Evolutionary conservation across 2,113 vertebrate genomes (phyloP), one percentile per base, ranked within the genome.

Genomic region (Callospermophilus lateralis): DNA sequence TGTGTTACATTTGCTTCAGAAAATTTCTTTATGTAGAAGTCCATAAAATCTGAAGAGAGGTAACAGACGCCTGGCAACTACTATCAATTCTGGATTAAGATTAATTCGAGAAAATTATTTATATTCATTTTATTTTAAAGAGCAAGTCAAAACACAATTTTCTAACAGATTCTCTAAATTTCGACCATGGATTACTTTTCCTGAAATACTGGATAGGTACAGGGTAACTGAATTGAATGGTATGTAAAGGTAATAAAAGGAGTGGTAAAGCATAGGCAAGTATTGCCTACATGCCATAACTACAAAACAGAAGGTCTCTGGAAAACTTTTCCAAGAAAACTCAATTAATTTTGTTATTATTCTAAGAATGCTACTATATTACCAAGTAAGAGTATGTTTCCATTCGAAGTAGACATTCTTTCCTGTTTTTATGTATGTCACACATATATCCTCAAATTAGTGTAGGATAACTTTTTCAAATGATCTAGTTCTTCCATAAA

Each of bases 331-430:
- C 58, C n/a, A 79, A 73, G 34, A 67, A 34, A 84, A 72, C 32
- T 73, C 11, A 87, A 94, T 73, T 92, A 67, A 67, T 58, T 89
- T 28, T 89, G 51, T 84, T 79, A 58, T 15, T 67, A 89, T 96
- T 83, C 42, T 65, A 84, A 89, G 28, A 28, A 30, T 19, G 30
- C 28, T 70, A 45, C 53, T 65, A 42, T 65, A 42, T 83, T 42
- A 84, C 28, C 79, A 30, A 70, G 42, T 78, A 51, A 96, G 11
- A 89, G 34, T 45, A 12, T 22, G 15, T n/a, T 42, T n/a, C 42
- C 76, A 77, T 88, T 77, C 42, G 34, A 88, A 92, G 48, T 19
- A 83, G 74, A 67, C 13, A 55, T 86, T 81, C 90, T 80, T 37
- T 74, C 55, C 24, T 63, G 9, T 26, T 70, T n/a, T 70, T 4